Percentiles rank a stretch among this genome's conserved stretches.
phyloP scores from a whole-genome alignment of 2,113 vertebrate species.

The Nyctibius bracteatus region DNA sequence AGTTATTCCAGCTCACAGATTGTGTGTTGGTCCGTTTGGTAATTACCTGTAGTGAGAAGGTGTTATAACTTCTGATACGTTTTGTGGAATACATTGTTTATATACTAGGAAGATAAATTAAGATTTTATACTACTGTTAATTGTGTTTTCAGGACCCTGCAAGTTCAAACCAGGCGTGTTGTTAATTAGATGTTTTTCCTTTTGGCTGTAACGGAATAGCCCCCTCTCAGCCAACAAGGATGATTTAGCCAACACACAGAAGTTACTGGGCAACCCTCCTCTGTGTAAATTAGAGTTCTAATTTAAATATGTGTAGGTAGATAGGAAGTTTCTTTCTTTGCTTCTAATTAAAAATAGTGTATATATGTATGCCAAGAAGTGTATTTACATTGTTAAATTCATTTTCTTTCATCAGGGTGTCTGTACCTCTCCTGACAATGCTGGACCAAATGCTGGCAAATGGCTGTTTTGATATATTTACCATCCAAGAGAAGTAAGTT shows the following conservation, averaged over 20 bases:
- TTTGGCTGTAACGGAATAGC: background rate
- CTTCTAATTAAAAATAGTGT: background rate
- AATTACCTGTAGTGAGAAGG: background rate
- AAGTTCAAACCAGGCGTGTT: background rate
- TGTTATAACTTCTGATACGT: background rate
- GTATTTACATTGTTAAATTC: background rate
- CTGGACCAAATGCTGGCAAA: conserved; percentile 88
- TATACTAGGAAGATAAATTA: background rate
- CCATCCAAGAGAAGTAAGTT: conserved; percentile 81
- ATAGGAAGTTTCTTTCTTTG: background rate
- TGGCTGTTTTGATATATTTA: conserved; percentile 85
- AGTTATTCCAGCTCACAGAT: background rate
- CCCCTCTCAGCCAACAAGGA: background rate
- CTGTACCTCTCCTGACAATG: conserved; percentile 87
- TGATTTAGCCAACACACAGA: background rate
- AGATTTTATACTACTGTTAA: background rate
- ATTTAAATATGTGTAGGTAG: background rate
- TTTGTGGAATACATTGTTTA: background rate
- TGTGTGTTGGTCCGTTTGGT: background rate
- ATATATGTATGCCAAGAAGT: background rate
- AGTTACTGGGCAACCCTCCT: background rate
- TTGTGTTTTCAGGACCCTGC: background rate
- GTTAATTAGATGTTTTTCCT: background rate
- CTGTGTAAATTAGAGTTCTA: background rate
- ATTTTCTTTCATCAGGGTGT: conserved; percentile 77